Evolutionary conservation across 2,888 invertebrate species (phyloP), one percentile per base, ranked within the genome.

Genomic region (Perizoma flavofasciatum): DNA sequence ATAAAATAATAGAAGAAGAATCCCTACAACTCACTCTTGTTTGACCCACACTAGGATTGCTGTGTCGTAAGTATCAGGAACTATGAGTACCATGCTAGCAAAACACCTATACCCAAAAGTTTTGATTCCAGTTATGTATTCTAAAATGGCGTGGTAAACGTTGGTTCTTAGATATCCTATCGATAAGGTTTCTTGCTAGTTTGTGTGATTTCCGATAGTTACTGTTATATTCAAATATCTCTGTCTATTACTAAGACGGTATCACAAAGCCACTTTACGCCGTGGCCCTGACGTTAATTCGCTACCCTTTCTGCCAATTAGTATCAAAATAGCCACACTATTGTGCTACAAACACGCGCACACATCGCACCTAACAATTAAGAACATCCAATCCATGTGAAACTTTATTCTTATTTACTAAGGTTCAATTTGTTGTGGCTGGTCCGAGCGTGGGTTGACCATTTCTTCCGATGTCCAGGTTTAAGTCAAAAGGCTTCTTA

Each of bases 261-360:
- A 72, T 78, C 80, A 86, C 82, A 89, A 88, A 88, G 85, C 84
- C 83, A 75, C 78, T 75, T 78, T 79, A 79, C 78, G 78, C 78
- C 73, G 68, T 79, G 86, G 82, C 89, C 85, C 81, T 88, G 91
- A 90, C 88, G 89, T 89, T 91, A 89, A 90, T 91, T 91, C 89
- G 87, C 88, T 89, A 90, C 90, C 91, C 91, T 91, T 89, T 89
- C 89, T 90, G 90, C 92, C 92, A 92, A 92, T 92, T 92, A 92
- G 92, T 89, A 87, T 89, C 86, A 85, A 89, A 92, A 91, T 89
- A 89, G 89, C 89, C 82, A 87, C 89, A 89, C 89, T 89, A 90
- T 91, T 90, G 88, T 90, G 82, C 83, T 73, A 82, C 76, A 81
- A 81, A 84, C 80, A 79, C 81, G 81, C 81, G 81, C 84, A 84